Evolutionary conservation across 2,113 vertebrate genomes (phyloP), one percentile per base, ranked within the genome.

Genomic region (Phaetusa simplex): DNA sequence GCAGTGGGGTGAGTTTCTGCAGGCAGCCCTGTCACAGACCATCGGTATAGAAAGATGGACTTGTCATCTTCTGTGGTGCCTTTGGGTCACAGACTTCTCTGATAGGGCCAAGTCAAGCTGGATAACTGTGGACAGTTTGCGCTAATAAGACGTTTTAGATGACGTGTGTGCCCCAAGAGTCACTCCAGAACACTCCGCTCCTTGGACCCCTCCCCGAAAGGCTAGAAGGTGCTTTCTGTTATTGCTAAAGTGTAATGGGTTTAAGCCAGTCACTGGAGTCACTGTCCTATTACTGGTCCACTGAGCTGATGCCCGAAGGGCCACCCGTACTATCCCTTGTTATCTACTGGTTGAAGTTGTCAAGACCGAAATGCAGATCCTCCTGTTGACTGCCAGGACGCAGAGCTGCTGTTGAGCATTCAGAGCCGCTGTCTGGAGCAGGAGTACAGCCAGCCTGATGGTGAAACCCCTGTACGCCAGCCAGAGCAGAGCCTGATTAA

Each of bases 401-500:
- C 10, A 62, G 81, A 2, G 1, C 58, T 52, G 70, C 81, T 94
- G 50, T 27, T 50, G 73, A 94, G 42, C 1, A 0, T 36, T 91
- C 38, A n/a, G 81, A 65, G 27, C 52, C 0, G 5, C 50, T 94
- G 23, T 65, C 38, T 94, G 78, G 74, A 91, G 91, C 73, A 86
- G 65, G 22, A 71, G 89, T 80, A 71, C 86, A 88, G 36, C 38
- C 86, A 94, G 80, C 15, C 36, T 85, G 82, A 27, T 2, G 0
- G 53, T 67, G 69, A 88, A 93, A 90, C 52, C 86, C 67, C 52
- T 73, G 36, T 50, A 49, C 0, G 0, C 65, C 77, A 83, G 74
- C 52, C 24, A 23, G 82, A 90, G 76, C 65, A 88, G 52, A 94
- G 43, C 74, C 70, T 93, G 94, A 82, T 96, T 77, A 95, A 83